Conservation (phyloP, 2,888 invertebrate species). For the Epiblema foenella region DNA sequence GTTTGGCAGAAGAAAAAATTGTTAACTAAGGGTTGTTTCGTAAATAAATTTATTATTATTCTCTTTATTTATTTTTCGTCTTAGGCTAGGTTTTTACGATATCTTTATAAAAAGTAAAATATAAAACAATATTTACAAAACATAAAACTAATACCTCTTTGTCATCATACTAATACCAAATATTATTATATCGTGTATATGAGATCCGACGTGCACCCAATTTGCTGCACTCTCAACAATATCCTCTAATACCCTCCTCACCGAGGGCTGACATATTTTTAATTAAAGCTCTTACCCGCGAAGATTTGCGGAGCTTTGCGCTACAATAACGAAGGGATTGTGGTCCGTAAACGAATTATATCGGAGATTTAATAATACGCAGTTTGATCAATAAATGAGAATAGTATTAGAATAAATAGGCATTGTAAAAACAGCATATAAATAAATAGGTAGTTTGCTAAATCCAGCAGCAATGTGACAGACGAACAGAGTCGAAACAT, state of each 20-base stretch:
- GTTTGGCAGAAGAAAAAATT: no score
- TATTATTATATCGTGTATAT: conserved; percentile 4
- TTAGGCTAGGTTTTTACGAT: no score
- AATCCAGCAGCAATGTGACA: no score
- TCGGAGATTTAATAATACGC: conserved; percentile 8
- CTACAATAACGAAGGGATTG: conserved; percentile 42
- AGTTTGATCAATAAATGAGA: background rate
- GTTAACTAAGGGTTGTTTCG: no score
- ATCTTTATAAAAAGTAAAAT: no score
- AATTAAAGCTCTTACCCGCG: conserved; percentile 65
- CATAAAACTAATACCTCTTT: background rate
- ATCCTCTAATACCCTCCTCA: conserved; percentile 41
- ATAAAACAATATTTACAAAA: no score
- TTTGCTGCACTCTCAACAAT: conserved; percentile 29
- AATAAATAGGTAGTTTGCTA: no score
- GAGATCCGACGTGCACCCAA: conserved; percentile 19
- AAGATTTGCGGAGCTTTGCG: conserved; percentile 35
- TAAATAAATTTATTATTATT: no score
- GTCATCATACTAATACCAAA: conserved; percentile 1
- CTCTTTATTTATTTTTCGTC: no score
- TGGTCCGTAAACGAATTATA: conserved; percentile 18
- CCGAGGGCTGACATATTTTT: conserved; percentile 70
- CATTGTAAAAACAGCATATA: background rate
- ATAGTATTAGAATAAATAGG: background rate
- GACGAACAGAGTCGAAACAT: no score